Evolutionary conservation across 2,888 invertebrate species (phyloP).

Genomic region (Ochropacha duplaris): DNA sequence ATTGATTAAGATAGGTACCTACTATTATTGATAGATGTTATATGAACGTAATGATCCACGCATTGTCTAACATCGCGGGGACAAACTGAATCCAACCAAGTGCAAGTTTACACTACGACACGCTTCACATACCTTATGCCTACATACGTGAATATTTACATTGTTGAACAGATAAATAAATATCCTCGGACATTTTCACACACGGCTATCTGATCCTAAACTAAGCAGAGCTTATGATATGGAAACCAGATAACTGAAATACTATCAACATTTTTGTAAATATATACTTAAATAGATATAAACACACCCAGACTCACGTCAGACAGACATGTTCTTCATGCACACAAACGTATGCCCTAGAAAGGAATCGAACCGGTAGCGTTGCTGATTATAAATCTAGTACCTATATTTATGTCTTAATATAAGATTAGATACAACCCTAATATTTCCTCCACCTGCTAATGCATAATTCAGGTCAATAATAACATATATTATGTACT

Average conservation of each 20-base stretch:
- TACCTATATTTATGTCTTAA: not conserved
- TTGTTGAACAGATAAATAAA: not conserved
- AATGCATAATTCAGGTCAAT: not conserved
- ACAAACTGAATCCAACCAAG: constrained; percentile 62
- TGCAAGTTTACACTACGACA: constrained; percentile 57
- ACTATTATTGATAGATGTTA: constrained; percentile 1
- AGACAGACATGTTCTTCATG: no score
- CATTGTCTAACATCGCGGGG: constrained; percentile 41
- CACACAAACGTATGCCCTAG: not conserved
- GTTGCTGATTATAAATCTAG: not conserved
- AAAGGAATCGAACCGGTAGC: not conserved
- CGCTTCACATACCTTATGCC: constrained; percentile 10
- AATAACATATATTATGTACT: not conserved
- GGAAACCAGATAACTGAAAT: no score
- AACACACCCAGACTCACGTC: no score
- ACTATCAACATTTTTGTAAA: no score
- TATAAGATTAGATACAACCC: not conserved
- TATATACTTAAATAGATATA: no score
- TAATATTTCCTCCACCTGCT: not conserved
- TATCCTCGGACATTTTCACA: no score
- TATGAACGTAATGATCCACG: constrained; percentile 18
- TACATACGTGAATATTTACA: constrained; percentile 13
- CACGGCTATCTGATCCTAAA: no score
- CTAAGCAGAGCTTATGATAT: no score
- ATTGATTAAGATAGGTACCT: not conserved